A percentile compares a stretch with the other conserved stretches of the same genome.
Evolutionary conservation across 2,888 invertebrate genomes (phyloP).

Genomic region (Pseudoips prasinana): DNA sequence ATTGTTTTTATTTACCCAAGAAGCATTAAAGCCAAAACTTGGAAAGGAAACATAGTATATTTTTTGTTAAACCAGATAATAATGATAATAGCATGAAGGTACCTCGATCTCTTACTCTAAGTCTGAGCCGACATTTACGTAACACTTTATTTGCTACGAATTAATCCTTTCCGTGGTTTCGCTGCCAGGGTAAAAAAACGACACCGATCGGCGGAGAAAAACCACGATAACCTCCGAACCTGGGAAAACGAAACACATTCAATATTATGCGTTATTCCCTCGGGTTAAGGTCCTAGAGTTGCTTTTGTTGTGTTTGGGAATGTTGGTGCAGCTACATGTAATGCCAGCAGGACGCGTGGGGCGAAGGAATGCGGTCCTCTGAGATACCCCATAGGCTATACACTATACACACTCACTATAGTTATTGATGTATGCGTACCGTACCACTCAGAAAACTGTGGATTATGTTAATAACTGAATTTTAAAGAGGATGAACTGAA

Average conservation of each 20-base stretch:
- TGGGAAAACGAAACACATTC: slow-evolving; percentile 3
- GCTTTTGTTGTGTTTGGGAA: slow-evolving; percentile 19
- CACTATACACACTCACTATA: slow-evolving; percentile 7
- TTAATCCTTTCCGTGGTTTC: slow-evolving; percentile 76
- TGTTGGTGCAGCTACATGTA: slow-evolving; percentile 50
- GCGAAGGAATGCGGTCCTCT: slow-evolving; percentile 74
- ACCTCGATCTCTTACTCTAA: no score
- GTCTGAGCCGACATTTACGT: slow-evolving; percentile 24
- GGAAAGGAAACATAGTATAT: no score
- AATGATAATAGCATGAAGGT: no score
- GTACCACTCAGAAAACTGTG: slow-evolving; percentile 40
- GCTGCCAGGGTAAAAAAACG: slow-evolving; percentile 62
- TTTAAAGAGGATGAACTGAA: slow-evolving; percentile 2
- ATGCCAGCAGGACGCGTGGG: slow-evolving; percentile 46
- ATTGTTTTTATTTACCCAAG: no score
- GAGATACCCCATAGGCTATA: slow-evolving; percentile 70
- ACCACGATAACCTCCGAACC: slow-evolving; percentile 25
- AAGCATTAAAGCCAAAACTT: no score
- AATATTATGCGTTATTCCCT: slow-evolving; percentile 30
- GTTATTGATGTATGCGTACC: slow-evolving; percentile 59
- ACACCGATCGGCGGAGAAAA: slow-evolving; percentile 52
- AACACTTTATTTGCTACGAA: slow-evolving; percentile 70
- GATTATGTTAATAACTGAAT: slow-evolving; percentile 12
- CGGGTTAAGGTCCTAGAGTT: slow-evolving; percentile 18
- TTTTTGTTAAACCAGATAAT: no score